Evolutionary conservation across 2,113 vertebrate species (phyloP).

Genomic region (Leucosticte australis): DNA sequence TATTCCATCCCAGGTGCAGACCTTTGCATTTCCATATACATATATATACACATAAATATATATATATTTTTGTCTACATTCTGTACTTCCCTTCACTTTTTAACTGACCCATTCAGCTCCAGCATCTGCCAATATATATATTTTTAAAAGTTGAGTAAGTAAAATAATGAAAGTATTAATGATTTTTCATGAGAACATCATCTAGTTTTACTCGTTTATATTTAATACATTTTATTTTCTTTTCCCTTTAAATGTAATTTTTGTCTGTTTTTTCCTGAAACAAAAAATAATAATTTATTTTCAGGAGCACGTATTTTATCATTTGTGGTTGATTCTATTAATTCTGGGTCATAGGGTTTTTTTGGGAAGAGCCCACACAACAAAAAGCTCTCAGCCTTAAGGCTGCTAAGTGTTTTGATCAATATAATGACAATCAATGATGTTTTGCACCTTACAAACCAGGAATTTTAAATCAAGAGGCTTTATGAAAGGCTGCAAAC

Average conservation of each 20-base stretch:
- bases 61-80: background rate
- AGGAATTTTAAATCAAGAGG: constrained; percentile 22
- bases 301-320: background rate
- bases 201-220: background rate
- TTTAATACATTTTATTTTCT: constrained; percentile 10
- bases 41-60: background rate
- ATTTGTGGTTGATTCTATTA: background rate
- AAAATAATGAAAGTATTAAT: background rate
- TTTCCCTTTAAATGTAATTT: constrained; percentile 4
- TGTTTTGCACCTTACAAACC: constrained; percentile 9
- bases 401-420: constrained; percentile 41
- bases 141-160: background rate
- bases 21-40: background rate
- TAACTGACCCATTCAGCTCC: background rate
- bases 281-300: background rate
- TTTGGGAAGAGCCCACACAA: background rate
- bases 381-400: background rate
- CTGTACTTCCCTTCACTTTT: background rate
- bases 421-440: constrained; percentile 14
- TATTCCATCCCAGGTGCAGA: background rate
- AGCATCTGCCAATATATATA: background rate
- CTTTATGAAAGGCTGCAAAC: background rate
- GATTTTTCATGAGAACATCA: background rate
- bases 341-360: background rate
- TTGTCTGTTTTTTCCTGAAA: background rate